Evolutionary conservation across 2,888 invertebrate species (phyloP), one percentile per base, ranked within the genome.

Genomic region (Sylvicola fuscatus): DNA sequence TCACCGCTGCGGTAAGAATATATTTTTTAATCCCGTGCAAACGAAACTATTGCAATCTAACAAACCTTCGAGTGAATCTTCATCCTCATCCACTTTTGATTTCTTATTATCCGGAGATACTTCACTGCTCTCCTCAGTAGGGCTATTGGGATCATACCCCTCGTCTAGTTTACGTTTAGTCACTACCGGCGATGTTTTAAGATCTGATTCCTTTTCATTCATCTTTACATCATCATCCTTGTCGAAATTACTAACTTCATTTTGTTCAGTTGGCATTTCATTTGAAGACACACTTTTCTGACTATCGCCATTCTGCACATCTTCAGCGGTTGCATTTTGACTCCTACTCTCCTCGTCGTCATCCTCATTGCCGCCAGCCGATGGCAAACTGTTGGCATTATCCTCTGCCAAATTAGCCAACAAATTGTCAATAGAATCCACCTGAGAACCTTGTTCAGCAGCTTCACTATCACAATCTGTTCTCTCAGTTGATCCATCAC

Each of bases 141-240:
- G 80, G 26, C 82, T 81, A 41, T 73, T 74, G 0, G 82, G 80
- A 57, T 82, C 81, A 46, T 82, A 81, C 40, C 72, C 72, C 44
- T 71, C 73, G 34, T 64, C 64, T 17, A 62, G 54, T 40, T 64
- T 66, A 17, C 47, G 37, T 35, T 60, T 59, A 11, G 58, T 47
- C 51, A 67, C 68, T 27, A 70, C 62, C n/a, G n/a, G n/a, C 21
- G 21, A 21, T 6, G 8, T 21, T 21, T 21, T 21, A 4, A 21
- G 21, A 21, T 21, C 8, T 21, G 8, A 8, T 50, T 72, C 29
- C 5, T 4, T 10, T 10, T 5, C 14, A 13, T 29, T n/a, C 54
- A 40, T 63, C 60, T 44, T 66, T 5, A 29, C 5, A 10, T 29
- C 29, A 13, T 4, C 11, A 8, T 5, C 29, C 6, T 13, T 29